phyloP scores from a whole-genome alignment of 2,888 invertebrate species.

The Tenthredo livida region DNA sequence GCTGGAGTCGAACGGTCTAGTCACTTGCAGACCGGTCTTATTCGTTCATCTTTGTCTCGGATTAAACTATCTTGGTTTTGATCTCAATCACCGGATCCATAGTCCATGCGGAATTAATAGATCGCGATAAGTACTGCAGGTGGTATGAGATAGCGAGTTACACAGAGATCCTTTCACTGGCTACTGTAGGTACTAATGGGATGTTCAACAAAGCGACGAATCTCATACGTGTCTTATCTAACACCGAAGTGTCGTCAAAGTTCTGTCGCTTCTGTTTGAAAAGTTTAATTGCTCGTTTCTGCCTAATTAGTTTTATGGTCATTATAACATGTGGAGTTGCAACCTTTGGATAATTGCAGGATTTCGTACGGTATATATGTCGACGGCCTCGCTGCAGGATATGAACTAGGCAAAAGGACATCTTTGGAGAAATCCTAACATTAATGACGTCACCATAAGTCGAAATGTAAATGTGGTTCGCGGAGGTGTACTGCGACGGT shows the following conservation, averaged over 20 bases:
- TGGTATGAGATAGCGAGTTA: neutral
- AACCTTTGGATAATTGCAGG: slow-evolving; percentile 5
- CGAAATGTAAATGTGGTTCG: slow-evolving; percentile 39
- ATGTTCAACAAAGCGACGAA: neutral
- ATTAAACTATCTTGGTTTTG: neutral
- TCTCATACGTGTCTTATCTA: neutral
- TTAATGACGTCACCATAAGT: slow-evolving; percentile 41
- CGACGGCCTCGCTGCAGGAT: neutral
- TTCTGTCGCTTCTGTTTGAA: neutral
- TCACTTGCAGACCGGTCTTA: neutral
- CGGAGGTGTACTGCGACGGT: slow-evolving; percentile 25
- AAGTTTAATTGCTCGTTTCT: neutral
- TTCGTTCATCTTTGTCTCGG: neutral
- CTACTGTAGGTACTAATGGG: neutral
- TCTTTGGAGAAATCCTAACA: slow-evolving; percentile 24
- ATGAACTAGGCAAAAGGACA: neutral
- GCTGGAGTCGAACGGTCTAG: neutral
- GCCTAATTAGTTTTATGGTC: slow-evolving; percentile 18
- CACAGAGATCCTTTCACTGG: slow-evolving; percentile 8
- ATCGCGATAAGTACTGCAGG: neutral
- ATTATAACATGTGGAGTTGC: neutral
- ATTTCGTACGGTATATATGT: neutral
- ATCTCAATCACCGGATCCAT: neutral
- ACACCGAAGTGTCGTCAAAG: neutral
- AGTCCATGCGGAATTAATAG: slow-evolving; percentile 10